Evolutionary conservation across 1,140 invertebrate genomes (phyloP), one percentile per base, ranked within the genome.

Genomic region (Solenopsis invicta): DNA sequence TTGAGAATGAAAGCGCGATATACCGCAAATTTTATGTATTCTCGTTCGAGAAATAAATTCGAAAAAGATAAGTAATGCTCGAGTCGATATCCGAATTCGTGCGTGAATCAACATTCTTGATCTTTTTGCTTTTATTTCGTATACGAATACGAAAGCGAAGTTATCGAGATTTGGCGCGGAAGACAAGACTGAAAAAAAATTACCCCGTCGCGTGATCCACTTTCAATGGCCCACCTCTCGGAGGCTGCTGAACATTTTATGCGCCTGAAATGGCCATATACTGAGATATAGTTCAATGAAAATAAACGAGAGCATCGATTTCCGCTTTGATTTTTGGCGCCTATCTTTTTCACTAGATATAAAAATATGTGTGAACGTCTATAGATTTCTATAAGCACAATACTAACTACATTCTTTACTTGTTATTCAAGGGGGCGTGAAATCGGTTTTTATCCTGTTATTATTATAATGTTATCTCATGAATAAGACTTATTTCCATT

Each of bases 111-210:
- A 62, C 62, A 29, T 18, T 62, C 29, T 81, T 6, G 9, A 54
- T 21, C 13, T 16, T 56, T 37, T 24, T n/a, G 48, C 21, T 74
- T 74, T 84, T 4, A 4, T 21, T 41, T 59, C 18, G 13, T 10
- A 4, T 24, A n/a, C 71, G 2, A 41, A 24, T 37, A 54, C 48
- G 59, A 84, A 72, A 50, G 21, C 8, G 34, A 45, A n/a, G 13
- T 50, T 45, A 18, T 18, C 29, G 24, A 13, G 37, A 54, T 84
- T 62, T 34, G 8, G 29, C 10, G 1, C 18, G 12, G 37, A 48
- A 29, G n/a, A 66, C n/a, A 80, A 24, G 29, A 13, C 16, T 67
- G 75, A 87, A 72, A 89, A 89, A 80, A 85, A 67, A 82, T 69
- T 78, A 62, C 54, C 10, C 48, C 10, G 76, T 10, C 24, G 12